These are phyloP conservation scores for Phrynocephalus vlangalii DNA, from an alignment of 2,797 vertebrate genomes.

Conservation along the genomic window DNA sequence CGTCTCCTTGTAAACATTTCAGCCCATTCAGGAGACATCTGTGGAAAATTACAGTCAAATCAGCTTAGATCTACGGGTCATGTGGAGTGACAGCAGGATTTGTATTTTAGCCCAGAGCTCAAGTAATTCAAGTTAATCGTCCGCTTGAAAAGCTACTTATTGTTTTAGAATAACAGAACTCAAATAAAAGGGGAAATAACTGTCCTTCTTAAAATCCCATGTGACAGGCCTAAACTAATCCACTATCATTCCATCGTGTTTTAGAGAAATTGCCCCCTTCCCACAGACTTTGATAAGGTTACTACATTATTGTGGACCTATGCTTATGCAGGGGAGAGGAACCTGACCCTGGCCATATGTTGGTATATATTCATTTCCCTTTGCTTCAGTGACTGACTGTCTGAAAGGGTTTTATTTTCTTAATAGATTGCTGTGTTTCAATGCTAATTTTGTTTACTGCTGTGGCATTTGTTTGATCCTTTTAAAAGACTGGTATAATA, in stretches of 20 bases:
- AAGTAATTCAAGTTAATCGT: constrained; percentile 49
- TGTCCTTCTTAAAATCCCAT: constrained; percentile 30
- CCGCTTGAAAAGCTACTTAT: constrained; percentile 46
- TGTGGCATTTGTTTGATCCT: too few species aligned
- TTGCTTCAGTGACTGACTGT: too few species aligned
- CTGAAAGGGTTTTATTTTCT: too few species aligned
- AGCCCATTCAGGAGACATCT: constrained; percentile 46
- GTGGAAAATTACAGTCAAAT: constrained; percentile 61
- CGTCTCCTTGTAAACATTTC: constrained; percentile 27
- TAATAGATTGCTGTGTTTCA: too few species aligned
- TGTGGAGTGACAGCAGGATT: constrained; percentile 49
- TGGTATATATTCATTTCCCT: too few species aligned
- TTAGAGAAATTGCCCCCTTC: not conserved
- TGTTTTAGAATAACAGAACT: constrained; percentile 47
- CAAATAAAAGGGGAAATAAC: constrained; percentile 37
- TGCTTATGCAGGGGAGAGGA: not conserved
- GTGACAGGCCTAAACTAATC: constrained; percentile 49
- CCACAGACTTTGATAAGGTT: not conserved
- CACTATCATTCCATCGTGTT: constrained; percentile 44
- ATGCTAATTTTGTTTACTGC: too few species aligned
- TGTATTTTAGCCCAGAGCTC: constrained; percentile 48
- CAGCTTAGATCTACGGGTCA: constrained; percentile 44
- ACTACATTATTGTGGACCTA: constrained; percentile 45
- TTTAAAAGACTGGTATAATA: too few species aligned
- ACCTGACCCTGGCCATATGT: not conserved